A percentile compares a stretch with the other conserved stretches of the same genome.
phyloP scores from a whole-genome alignment of 2,113 vertebrate species.

The Irena cyanogastra region DNA sequence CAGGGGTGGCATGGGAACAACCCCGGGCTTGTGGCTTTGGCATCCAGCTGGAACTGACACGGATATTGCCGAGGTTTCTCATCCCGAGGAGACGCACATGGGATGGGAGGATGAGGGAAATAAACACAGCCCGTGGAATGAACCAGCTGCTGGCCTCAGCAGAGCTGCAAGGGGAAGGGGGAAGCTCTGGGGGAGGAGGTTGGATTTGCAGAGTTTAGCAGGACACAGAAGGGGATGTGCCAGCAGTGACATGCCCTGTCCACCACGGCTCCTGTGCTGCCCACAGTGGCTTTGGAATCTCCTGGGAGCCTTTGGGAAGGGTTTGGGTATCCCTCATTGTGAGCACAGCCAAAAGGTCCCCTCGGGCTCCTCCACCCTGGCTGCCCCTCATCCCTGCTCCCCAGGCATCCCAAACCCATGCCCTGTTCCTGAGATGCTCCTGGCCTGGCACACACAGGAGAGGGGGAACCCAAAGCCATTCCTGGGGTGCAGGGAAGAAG shows the following conservation, averaged over 20 bases:
- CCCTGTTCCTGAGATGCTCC: neutral
- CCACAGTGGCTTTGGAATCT: neutral
- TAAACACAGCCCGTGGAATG: neutral
- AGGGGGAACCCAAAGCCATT: neutral
- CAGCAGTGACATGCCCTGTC: neutral
- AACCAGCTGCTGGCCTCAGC: neutral
- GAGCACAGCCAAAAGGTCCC: neutral
- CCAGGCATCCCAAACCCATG: neutral
- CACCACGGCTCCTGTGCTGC: rapidly evolving
- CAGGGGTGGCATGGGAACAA: neutral
- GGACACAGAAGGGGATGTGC: neutral
- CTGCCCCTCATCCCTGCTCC: neutral
- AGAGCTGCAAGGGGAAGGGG: neutral
- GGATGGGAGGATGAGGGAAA: neutral
- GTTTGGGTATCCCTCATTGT: neutral
- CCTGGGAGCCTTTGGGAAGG: neutral
- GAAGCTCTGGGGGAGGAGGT: slow-evolving; percentile 15
- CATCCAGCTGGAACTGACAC: neutral
- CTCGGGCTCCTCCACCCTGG: rapidly evolving
- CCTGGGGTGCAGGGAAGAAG: neutral
- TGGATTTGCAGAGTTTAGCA: neutral
- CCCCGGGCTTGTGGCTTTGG: neutral
- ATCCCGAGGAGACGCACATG: rapidly evolving
- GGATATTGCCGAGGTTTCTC: neutral
- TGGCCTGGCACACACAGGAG: rapidly evolving